Evolutionary conservation across 1,140 invertebrate genomes (phyloP), one percentile per base, ranked within the genome.

Genomic region (Drosophila sechellia): DNA sequence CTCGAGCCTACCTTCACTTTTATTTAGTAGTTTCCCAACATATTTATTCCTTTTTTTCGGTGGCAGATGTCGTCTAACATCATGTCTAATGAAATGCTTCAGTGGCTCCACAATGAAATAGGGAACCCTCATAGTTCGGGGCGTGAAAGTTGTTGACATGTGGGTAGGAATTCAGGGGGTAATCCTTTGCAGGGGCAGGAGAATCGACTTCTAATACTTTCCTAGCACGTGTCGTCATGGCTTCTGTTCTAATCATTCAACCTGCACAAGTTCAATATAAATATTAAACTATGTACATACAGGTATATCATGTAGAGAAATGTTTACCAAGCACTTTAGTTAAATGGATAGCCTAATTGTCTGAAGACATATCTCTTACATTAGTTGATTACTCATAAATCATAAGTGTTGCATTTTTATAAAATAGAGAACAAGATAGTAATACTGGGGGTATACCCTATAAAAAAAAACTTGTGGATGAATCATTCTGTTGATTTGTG

Each of bases 121-220:
- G 77, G 81, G 64, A 66, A 59, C 83, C 78, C 81, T 63, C 77
- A 77, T 81, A 63, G 40, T 70, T 55, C 27, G 58, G 55, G 81
- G 77, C 81, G 81, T 85, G 69, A 81, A 81, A 87, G 75, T 72
- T 81, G 83, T 76, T 80, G 63, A 77, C 66, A 86, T 86, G 83
- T 79, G 81, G 83, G 81, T 43, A 65, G 8, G 27, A 22, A 40
- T 40, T 31, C 43, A 1, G 35, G 52, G 58, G 35, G 42, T 43
- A 12, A 17, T 22, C 8, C 40, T 31, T 49, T 43, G 37, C 25
- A 3, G n/a, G 31, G 15, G 22, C 20, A 22, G 12, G n/a, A 31
- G 17, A 58, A 35, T 35, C 27, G 35, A 52, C 17, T 25, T 34
- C 13, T 71, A 70, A 70, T 49, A 50, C 40, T 60, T 46, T 72